Percentiles rank a stretch among this genome's conserved stretches.
Conservation (phyloP, 35 echinoderm and acorn worm genomes). For the Lytechinus variegatus region DNA sequence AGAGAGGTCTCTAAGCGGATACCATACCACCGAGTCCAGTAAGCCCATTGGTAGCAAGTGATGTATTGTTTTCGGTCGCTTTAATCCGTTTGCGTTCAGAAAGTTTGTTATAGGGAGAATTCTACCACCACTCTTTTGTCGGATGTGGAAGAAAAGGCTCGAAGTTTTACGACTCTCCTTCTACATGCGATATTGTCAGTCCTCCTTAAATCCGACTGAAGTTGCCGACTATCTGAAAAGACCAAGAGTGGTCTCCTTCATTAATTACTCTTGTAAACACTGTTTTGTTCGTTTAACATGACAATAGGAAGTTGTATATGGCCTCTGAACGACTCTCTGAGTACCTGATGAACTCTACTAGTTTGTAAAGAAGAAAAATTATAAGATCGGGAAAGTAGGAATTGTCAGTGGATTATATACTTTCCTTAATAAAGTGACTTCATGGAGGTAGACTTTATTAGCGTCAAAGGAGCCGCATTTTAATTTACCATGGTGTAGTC, state of each 20-base stretch:
- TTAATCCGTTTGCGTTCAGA: not conserved
- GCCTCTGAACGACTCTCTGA: not conserved
- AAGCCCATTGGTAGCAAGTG: constrained; percentile 16
- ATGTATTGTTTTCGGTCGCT: not conserved
- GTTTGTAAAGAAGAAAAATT: not conserved
- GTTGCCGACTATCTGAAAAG: constrained; percentile 9
- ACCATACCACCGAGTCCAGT: not conserved
- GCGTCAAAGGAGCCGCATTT: not conserved
- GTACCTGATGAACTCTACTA: not conserved
- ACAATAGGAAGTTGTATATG: constrained; percentile 11
- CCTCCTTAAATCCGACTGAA: not conserved
- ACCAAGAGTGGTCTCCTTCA: not conserved
- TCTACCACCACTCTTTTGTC: not conserved
- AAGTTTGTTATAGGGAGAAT: not conserved
- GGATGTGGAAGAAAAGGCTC: not conserved
- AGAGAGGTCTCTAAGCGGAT: not conserved
- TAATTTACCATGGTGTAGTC: not conserved
- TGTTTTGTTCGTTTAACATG: not conserved
- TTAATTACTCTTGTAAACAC: constrained; percentile 14
- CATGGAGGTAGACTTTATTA: not conserved
- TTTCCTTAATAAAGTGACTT: not conserved
- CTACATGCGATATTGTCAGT: not conserved
- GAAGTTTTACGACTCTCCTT: not conserved
- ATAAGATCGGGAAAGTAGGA: not conserved
- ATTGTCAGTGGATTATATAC: not conserved